These are phyloP conservation scores for Campylomormyrus tamandua DNA, from an alignment of 2,113 vertebrate species.

Conservation along the genomic window DNA sequence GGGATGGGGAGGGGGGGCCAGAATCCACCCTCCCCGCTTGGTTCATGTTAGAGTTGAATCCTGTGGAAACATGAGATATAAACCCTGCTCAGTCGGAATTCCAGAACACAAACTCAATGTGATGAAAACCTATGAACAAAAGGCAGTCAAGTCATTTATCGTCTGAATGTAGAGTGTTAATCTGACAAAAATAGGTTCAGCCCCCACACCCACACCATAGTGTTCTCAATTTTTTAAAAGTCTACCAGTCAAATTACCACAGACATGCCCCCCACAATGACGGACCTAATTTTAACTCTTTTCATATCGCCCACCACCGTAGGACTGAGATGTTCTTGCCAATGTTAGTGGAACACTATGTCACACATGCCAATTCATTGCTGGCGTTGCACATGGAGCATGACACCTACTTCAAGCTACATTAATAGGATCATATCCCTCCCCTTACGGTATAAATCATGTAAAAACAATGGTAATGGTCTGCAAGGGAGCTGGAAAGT, in stretches of 20 bases:
- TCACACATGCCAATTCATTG: slow-evolving; percentile 1
- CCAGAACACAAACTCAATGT: not conserved
- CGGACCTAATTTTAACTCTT: not conserved
- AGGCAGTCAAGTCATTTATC: not conserved
- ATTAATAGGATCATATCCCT: not conserved
- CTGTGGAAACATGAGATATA: slow-evolving; percentile 43
- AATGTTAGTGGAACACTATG: not conserved
- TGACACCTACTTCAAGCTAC: not conserved
- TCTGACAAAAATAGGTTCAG: not conserved
- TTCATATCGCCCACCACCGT: not conserved
- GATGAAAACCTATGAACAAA: not conserved
- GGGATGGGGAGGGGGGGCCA: slow-evolving; percentile 56
- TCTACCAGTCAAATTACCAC: not conserved
- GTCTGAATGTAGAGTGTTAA: not conserved
- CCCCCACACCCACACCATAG: not conserved
- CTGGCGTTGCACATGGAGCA: not conserved
- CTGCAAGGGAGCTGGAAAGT: not conserved
- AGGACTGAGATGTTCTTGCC: slow-evolving; percentile 2
- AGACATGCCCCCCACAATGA: slow-evolving; percentile 3
- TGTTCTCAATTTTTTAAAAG: not conserved
- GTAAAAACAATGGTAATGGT: not conserved
- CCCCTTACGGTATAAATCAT: not conserved
- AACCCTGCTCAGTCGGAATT: slow-evolving; percentile 15
- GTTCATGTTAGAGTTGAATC: slow-evolving; percentile 86
- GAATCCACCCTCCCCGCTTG: slow-evolving; percentile 70